phyloP scores from a whole-genome alignment of 2,888 invertebrate genomes.

The Phalera bucephala region DNA sequence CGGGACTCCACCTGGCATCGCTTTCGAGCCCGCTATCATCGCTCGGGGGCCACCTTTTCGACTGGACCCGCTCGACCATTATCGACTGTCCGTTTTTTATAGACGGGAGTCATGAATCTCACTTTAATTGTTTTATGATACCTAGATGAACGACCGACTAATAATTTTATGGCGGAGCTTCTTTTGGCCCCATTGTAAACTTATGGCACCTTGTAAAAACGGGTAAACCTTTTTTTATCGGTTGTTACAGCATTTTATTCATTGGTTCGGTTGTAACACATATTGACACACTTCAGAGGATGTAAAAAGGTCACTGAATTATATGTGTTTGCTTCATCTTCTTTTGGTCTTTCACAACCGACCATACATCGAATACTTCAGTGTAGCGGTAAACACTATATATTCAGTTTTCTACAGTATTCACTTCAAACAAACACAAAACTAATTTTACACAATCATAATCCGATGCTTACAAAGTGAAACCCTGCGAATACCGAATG shows the following conservation, averaged over 20 bases:
- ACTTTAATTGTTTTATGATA: conserved; percentile 66
- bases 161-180: conserved; percentile 78
- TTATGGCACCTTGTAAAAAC: conserved; percentile 54
- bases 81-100: conserved; percentile 58
- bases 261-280: conserved; percentile 47
- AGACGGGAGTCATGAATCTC: conserved; percentile 59
- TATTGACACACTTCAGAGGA: conserved; percentile 58
- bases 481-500: conserved; percentile 69
- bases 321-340: conserved; percentile 60
- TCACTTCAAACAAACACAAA: conserved; percentile 29
- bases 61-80: conserved; percentile 63
- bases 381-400: background rate
- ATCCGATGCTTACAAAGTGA: conserved; percentile 57
- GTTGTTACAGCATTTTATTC: conserved; percentile 46
- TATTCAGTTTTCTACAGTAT: background rate
- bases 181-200: conserved; percentile 74
- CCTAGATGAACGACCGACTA: conserved; percentile 51
- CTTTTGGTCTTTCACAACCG: conserved; percentile 34
- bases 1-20: conserved; percentile 65
- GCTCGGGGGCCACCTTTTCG: conserved; percentile 58
- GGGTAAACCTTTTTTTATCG: conserved; percentile 48
- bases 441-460: conserved; percentile 36
- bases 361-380: background rate
- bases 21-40: conserved; percentile 66
- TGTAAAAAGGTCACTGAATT: conserved; percentile 70